Conservation (phyloP, 2,888 invertebrate species). For the Hemicrepidius hirtus region DNA sequence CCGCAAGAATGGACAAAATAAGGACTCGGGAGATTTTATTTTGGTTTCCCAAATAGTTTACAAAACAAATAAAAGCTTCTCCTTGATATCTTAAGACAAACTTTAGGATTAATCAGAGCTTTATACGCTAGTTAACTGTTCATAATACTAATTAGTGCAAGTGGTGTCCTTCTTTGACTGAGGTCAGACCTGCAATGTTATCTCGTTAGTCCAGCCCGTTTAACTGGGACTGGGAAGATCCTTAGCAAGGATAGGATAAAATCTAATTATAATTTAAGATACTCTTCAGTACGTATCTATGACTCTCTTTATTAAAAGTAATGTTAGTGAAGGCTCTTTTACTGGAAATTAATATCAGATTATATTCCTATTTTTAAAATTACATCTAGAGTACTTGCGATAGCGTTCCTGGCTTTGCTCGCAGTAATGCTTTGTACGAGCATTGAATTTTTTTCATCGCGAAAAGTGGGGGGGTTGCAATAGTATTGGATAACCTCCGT, state of each 20-base stretch:
- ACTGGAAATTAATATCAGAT: too few species aligned
- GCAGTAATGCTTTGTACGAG: too few species aligned
- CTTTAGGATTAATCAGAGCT: slow-evolving; percentile 1
- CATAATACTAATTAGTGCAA: slow-evolving; percentile 23
- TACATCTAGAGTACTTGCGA: too few species aligned
- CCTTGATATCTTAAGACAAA: not conserved
- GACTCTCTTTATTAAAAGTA: too few species aligned
- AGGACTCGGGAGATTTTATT: not conserved
- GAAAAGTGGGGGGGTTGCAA: too few species aligned
- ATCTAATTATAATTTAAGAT: slow-evolving; percentile 19
- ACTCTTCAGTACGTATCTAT: not conserved
- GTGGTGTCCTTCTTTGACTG: slow-evolving; percentile 2
- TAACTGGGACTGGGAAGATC: not conserved
- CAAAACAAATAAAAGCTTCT: not conserved
- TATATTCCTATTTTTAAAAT: too few species aligned
- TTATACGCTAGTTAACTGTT: slow-evolving; percentile 10
- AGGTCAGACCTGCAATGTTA: slow-evolving; percentile 16
- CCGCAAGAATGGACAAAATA: slow-evolving; percentile 5
- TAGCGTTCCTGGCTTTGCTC: too few species aligned
- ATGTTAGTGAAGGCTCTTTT: too few species aligned
- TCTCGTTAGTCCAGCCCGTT: slow-evolving; percentile 28
- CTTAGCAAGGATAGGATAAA: slow-evolving; percentile 4
- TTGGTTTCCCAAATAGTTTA: not conserved
- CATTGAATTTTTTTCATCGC: too few species aligned
- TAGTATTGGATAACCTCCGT: too few species aligned